Evolutionary conservation across 2,113 vertebrate species (phyloP), one percentile per base, ranked within the genome.

Genomic region (Tor tambroides): DNA sequence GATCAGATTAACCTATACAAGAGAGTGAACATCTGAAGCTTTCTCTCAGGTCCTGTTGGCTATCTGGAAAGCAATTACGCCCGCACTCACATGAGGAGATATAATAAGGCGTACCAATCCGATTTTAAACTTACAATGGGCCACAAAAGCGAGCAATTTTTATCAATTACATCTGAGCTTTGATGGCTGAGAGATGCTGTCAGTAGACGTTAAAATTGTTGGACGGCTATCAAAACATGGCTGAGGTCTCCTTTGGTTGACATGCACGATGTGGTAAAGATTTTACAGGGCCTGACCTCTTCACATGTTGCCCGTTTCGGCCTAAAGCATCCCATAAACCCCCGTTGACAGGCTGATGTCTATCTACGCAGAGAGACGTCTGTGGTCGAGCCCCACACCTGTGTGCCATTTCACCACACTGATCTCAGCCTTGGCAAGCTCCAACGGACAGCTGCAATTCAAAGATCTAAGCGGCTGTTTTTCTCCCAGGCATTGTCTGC

Each of bases 1-100:
- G 89, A 93, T 95, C 92, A 91, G 93, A 96, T 95, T 95, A 95
- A 95, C 95, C 95, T 94, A 93, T 92, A 94, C 93, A 93, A 90
- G 91, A 88, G 89, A 92, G 84, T 91, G 91, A 85, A 89, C 90
- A 90, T 92, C 91, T 90, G 85, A 89, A 93, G 93, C 89, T 87
- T 89, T 92, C 86, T 89, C 92, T 91, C 92, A 93, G 92, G 93
- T 89, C 85, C 86, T 91, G 84, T 59, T 78, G 91, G 93, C 93
- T 91, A 94, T 94, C 94, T 94, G 92, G 93, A 91, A 92, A 93
- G 92, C 92, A 92, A 94, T 95, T 94, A 94, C 93, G 92, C 92
- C 32, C 5, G 35, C 21, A 35, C 69, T 38, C 19, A 72, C 41
- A 38, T 85, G 75, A 21, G 26, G 72, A 87, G 80, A 82, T 19